Base-by-base conservation (phyloP, 2,888 invertebrate genomes). In the Cataglyphis cursor region DNA sequence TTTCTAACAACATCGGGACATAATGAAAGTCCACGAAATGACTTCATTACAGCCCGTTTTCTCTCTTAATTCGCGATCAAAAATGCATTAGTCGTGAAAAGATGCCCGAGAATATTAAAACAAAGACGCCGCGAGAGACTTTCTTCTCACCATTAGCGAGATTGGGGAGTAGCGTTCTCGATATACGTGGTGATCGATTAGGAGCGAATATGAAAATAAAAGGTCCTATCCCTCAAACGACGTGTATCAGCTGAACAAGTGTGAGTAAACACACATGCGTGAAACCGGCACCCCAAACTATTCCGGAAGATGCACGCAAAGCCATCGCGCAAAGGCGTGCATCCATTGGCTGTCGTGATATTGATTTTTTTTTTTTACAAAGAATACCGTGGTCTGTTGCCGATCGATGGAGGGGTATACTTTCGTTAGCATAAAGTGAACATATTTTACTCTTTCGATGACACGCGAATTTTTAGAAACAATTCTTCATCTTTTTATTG, bases 151-250 rank as follows among this genome's bases (percentile, higher is more conserved):
- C 57, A 10, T 51, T 18, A 41, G 41, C 3, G 41, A 18, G 15
- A 6, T 28, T 61, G 78, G 85, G 65, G 74, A 89, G 75, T 68
- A 54, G 24, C 65, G n/a, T 48, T 38, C 68, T 73, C 74, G 31
- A 81, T 74, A 75, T 76, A 81, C 87, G 18, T n/a, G 44, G 70
- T 70, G 51, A 81, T 81, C 75, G 57, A 48, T 54, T 65, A 61
- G 48, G 9, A 68, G 68, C 31, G 65, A 88, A 81, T 74, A 88
- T 87, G 80, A 86, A 86, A 70, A 83, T 86, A 87, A 84, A 86
- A 89, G 88, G 84, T 85, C 51, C n/a, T n/a, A 12, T 28, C 21
- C 21, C 21, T 8, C 24, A n/a, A 21, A 15, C 62, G 35, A 66
- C 24, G 61, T 51, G 8, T 21, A 73, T 48, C 28, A 61, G 35